These are phyloP conservation scores for Acanthacorydalis orientalis DNA, from an alignment of 2,888 invertebrate species.

Conservation along the genomic window DNA sequence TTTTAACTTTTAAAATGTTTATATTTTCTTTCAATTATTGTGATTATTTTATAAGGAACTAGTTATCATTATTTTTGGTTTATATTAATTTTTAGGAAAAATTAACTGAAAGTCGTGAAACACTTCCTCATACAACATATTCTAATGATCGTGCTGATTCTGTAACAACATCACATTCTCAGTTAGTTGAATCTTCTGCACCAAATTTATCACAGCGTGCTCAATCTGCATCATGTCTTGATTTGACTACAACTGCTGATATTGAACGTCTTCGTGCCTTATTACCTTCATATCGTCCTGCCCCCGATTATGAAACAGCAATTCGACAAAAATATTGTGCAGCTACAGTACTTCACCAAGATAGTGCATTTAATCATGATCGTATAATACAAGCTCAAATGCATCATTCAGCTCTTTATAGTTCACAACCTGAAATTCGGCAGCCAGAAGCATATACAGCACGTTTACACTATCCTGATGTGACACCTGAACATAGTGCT, in stretches of 20 bases:
- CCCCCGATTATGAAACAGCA: conserved; percentile 91
- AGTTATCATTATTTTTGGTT: not conserved
- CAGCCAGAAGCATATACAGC: conserved; percentile 27
- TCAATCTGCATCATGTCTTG: conserved; percentile 48
- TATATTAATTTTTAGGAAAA: not conserved
- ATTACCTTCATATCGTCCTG: conserved; percentile 72
- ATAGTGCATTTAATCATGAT: conserved; percentile 13
- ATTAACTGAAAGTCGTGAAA: conserved; percentile 1
- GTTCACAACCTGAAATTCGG: conserved; percentile 62
- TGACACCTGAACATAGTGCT: conserved; percentile 33
- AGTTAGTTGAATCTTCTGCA: not conserved
- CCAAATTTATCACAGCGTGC: conserved; percentile 30
- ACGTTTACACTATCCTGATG: conserved; percentile 42
- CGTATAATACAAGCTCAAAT: not conserved
- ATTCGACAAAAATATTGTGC: conserved; percentile 68
- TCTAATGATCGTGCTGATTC: not conserved
- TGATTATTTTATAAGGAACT: no score
- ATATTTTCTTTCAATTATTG: no score
- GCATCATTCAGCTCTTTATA: conserved; percentile 29
- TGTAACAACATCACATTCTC: not conserved
- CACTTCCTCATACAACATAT: not conserved
- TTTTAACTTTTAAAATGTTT: no score
- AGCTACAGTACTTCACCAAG: conserved; percentile 27
- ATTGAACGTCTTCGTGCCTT: conserved; percentile 47
- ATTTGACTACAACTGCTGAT: conserved; percentile 29